Evolutionary conservation across 2,888 invertebrate genomes (phyloP), one percentile per base, ranked within the genome.

Genomic region (Brachypalpus laphriformis): DNA sequence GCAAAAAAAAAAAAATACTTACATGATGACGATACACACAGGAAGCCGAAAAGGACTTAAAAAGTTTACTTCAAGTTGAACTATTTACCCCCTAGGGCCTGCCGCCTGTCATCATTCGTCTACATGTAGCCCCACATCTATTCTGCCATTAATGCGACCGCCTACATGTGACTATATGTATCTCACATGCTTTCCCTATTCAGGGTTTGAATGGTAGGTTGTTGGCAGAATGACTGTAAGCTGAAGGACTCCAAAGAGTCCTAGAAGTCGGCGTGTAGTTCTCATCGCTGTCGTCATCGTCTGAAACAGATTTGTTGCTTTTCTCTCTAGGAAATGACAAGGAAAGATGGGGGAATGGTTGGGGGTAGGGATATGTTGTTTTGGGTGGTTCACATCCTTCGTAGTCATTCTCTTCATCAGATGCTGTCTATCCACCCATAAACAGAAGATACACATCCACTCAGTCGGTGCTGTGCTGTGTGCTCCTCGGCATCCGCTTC

Each of bases 31-130:
- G 31, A 77, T 57, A 59, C 9, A 74, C 66, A 83, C 59, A 74
- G 74, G 78, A 83, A 74, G 66, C 51, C 74, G 70, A 78, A 83
- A 83, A 75, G 63, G 74, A 74, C 70, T 83, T 80, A 74, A 80
- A 83, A 83, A 78, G 70, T 83, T 83, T 83, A 83, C 74, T 83
- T 83, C 80, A 83, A 83, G 83, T 83, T 83, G 80, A 83, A 83
- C 83, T 83, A 83, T 83, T 83, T 83, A 78, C 83, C 78, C 83
- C 70, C 78, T 59, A 65, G 51, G 63, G 74, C 61, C 25, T 78
- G 78, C 65, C 83, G 80, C 83, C 80, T 75, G 80, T 83, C 83
- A 80, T 80, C 83, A 70, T 83, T 80, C 65, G 71, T 82, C 68
- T 68, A 75, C 75, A 68, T 78, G 42, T 56, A 82, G 70, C 31